Percentiles rank a stretch among this genome's conserved stretches.
phyloP scores from a whole-genome alignment of 2,888 invertebrate species.

The Oscheius sp. region DNA sequence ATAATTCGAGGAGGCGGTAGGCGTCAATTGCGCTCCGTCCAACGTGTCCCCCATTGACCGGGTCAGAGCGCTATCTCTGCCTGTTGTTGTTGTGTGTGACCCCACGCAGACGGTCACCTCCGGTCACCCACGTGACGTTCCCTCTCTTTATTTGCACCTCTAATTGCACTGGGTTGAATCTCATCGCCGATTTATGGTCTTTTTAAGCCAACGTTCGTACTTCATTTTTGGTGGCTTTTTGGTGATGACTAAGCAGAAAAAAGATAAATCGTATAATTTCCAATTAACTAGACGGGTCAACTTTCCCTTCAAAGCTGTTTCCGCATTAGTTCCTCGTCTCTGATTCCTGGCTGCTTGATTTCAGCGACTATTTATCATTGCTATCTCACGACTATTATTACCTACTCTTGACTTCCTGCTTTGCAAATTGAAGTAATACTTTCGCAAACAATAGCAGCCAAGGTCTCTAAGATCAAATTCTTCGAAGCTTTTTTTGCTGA shows the following conservation, averaged over 20 bases:
- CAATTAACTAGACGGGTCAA: no score
- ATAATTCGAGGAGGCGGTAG: constrained; percentile 25
- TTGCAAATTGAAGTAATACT: not conserved
- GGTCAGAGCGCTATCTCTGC: constrained; percentile 29
- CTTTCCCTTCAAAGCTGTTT: no score
- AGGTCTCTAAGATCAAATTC: not conserved
- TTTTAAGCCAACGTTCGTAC: no score
- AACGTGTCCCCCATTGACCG: constrained; percentile 24
- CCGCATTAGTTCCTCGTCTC: not conserved
- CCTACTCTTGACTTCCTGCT: constrained; percentile 17
- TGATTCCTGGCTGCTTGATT: constrained; percentile 2
- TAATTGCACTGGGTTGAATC: constrained; percentile 13
- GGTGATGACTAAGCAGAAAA: no score
- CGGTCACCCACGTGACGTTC: constrained; percentile 27
- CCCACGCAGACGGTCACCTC: constrained; percentile 29
- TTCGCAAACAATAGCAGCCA: not conserved
- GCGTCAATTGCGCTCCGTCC: constrained; percentile 30
- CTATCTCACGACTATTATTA: constrained; percentile 2
- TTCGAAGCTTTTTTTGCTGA: not conserved
- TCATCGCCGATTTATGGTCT: no score
- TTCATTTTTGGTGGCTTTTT: no score
- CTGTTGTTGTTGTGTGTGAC: constrained; percentile 28
- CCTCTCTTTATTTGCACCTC: constrained; percentile 27
- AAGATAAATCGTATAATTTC: no score
- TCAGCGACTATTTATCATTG: no score